Conservation (phyloP, 2,888 invertebrate genomes). For the Yponomeuta malinellus region DNA sequence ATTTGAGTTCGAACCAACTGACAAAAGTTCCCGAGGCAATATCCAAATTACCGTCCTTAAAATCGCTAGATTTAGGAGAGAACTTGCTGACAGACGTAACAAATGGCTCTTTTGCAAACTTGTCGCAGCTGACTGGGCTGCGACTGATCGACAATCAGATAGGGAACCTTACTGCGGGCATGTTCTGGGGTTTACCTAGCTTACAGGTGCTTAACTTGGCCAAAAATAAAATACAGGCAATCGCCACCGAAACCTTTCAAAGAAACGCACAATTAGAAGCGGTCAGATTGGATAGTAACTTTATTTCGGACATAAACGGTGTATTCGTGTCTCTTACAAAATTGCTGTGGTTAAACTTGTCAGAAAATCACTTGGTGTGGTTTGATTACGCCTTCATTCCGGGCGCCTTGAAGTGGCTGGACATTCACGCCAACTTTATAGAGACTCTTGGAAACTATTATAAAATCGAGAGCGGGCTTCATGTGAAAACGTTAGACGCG, state of each 20-base stretch:
- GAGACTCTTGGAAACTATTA: conserved; percentile 92
- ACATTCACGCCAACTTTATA: conserved; percentile 92
- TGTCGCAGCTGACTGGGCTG: conserved; percentile 90
- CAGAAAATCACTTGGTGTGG: conserved; percentile 93
- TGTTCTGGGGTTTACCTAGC: conserved; percentile 89
- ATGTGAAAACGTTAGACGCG: conserved; percentile 89
- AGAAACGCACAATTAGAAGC: conserved; percentile 89
- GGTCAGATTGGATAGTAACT: conserved; percentile 91
- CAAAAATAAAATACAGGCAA: conserved; percentile 90
- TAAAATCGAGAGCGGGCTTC: conserved; percentile 85
- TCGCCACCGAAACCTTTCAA: conserved; percentile 90
- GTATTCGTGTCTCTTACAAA: conserved; percentile 89
- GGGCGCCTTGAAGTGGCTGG: conserved; percentile 90
- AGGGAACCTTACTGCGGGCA: conserved; percentile 89
- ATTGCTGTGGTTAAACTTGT: conserved; percentile 90
- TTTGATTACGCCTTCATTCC: conserved; percentile 95
- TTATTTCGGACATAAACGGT: conserved; percentile 91
- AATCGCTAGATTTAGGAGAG: conserved; percentile 93
- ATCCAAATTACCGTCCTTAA: conserved; percentile 86
- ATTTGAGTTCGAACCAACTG: conserved; percentile 90
- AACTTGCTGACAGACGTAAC: conserved; percentile 90
- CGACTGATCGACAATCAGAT: conserved; percentile 93
- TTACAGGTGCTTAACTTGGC: conserved; percentile 92
- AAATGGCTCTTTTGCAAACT: conserved; percentile 88
- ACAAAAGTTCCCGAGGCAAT: conserved; percentile 89